A percentile compares a stretch with the other conserved stretches of the same genome.
phyloP scores from a whole-genome alignment of 2,113 vertebrate genomes.

The Gadus chalcogrammus region DNA sequence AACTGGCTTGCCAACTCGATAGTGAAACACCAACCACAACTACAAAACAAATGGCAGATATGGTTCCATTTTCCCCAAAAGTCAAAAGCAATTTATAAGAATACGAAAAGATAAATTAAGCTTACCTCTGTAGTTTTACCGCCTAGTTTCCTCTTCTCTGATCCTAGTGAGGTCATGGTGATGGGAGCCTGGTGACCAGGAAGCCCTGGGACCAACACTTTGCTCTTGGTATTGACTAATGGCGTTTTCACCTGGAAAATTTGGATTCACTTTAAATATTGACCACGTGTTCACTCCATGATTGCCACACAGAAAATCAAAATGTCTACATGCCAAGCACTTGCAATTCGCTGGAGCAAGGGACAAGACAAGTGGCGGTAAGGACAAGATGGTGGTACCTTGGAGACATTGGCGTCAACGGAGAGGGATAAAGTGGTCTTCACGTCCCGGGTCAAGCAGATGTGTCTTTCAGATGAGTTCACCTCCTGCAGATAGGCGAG shows the following conservation, averaged over 20 bases:
- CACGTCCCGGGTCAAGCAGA: constrained; percentile 88
- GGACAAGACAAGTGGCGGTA: neutral
- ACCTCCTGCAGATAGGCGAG: constrained; percentile 70
- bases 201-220: constrained; percentile 89
- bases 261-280: neutral
- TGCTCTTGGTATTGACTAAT: constrained; percentile 79
- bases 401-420: constrained; percentile 82
- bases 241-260: constrained; percentile 86
- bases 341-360: neutral
- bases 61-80: neutral
- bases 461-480: constrained; percentile 81
- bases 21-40: no score
- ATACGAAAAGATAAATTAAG: neutral
- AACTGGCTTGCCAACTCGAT: no score
- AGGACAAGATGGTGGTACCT: constrained; percentile 69
- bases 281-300: neutral
- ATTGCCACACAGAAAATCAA: neutral
- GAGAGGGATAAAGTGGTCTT: constrained; percentile 81
- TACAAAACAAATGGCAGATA: no score
- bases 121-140: constrained; percentile 77
- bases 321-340: neutral
- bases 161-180: constrained; percentile 58
- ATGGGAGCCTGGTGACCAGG: constrained; percentile 86
- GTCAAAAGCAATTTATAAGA: neutral
- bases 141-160: constrained; percentile 84